These are phyloP conservation scores for Oreochromis tanganicae DNA, from an alignment of 2,113 vertebrate species.

Conservation along the genomic window DNA sequence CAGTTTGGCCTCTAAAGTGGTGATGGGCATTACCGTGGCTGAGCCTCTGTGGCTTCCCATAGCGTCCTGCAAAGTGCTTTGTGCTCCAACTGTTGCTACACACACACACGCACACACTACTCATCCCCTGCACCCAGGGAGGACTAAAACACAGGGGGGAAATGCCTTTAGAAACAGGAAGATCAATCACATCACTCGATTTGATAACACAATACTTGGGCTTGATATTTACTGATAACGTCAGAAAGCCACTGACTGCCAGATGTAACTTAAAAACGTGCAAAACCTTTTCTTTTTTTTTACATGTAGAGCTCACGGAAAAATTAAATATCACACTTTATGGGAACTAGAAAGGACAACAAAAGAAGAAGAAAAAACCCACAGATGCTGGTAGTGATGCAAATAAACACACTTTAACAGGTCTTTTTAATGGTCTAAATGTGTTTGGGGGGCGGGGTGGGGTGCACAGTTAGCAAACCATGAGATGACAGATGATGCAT, in stretches of 20 bases:
- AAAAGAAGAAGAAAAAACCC: not conserved
- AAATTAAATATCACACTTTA: constrained; percentile 31
- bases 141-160: not conserved
- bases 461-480: constrained; percentile 42
- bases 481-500: constrained; percentile 72
- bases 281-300: not conserved
- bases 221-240: not conserved
- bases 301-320: not conserved
- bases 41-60: constrained; percentile 57
- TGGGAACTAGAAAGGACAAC: not conserved
- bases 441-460: not conserved
- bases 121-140: not conserved
- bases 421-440: constrained; percentile 37
- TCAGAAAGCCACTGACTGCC: not conserved
- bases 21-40: constrained; percentile 58
- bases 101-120: not conserved
- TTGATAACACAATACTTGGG: not conserved
- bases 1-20: constrained; percentile 59
- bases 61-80: constrained; percentile 54
- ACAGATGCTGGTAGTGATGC: constrained; percentile 1
- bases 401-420: constrained; percentile 33
- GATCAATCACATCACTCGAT: constrained; percentile 8
- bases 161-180: constrained; percentile 1
- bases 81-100: constrained; percentile 31
- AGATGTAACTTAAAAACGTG: not conserved